Evolutionary conservation across 2,113 vertebrate species (phyloP).

Genomic region (Melozone crissalis): DNA sequence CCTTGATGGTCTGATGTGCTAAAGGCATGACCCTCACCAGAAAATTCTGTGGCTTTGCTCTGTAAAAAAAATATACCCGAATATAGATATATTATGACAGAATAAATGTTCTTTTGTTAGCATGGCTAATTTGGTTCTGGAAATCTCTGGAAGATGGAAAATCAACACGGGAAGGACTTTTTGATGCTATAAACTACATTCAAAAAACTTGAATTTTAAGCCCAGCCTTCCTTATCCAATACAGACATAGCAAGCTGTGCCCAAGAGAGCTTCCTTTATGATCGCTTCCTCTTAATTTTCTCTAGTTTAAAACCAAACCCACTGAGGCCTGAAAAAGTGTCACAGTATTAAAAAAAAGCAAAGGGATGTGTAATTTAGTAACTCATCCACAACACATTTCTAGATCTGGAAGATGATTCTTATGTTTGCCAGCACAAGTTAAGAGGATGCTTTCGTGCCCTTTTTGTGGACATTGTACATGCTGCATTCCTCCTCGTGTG

Average conservation of each 20-base stretch:
- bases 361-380: background rate
- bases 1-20: background rate
- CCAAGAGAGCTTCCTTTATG: background rate
- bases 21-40: background rate
- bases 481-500: background rate
- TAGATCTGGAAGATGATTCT: background rate
- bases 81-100: rapidly evolving
- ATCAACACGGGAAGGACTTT: background rate
- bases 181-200: background rate
- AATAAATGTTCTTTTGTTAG: background rate
- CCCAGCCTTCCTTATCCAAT: background rate
- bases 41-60: background rate
- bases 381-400: background rate
- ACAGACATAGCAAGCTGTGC: background rate
- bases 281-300: background rate
- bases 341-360: background rate
- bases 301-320: background rate
- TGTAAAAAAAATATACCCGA: background rate
- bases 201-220: background rate
- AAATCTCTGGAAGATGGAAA: background rate
- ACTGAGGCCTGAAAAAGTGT: background rate
- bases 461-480: background rate
- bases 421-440: background rate
- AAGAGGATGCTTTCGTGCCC: background rate
- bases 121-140: background rate